Base-by-base conservation (phyloP, 2,113 vertebrate genomes). In the Anoplopoma fimbria region DNA sequence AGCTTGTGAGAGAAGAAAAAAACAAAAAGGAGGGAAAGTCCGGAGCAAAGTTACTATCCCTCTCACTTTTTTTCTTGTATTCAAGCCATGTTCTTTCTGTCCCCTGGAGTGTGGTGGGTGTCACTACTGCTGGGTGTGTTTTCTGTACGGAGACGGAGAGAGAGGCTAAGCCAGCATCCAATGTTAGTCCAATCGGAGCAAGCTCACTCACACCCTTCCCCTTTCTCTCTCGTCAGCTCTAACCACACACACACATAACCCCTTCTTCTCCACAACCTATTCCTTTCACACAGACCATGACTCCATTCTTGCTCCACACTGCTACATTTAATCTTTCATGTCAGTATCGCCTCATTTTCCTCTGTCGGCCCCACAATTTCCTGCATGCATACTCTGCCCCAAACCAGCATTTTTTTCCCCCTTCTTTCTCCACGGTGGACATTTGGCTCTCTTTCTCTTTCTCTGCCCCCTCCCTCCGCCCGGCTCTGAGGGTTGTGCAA, bases 131-230 rank as follows among this genome's bases (percentile, higher is more conserved):
- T 85, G 86, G 84, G 86, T 79, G 76, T 76, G 65, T 89, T 49
- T 67, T 83, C 83, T 77, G 77, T 51, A 45, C 27, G 10, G 21
- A 45, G 75, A 86, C 62, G 2, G 60, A 45, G 69, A 72, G 69
- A 76, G 40, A 51, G 71, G 79, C 79, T 69, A 34, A 77, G 76
- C 79, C 49, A 47, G 85, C 87, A 55, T 91, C 88, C 87, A 57
- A 81, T 88, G 88, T 23, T 88, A 90, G 81, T 68, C 81, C 77
- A 45, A 79, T 87, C 80, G 36, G 88, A 85, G 90, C 88, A 88
- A 80, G 87, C 89, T 90, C 87, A 49, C 71, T 64, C 67, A 47
- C 77, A 61, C 67, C 72, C 78, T 81, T 75, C 73, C 76, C 38
- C 38, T 45, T 34, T 76, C 67, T 71, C 58, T 38, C 38, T 13